phyloP scores from a whole-genome alignment of 2,797 vertebrate species.

The Nannoperca obscura region DNA sequence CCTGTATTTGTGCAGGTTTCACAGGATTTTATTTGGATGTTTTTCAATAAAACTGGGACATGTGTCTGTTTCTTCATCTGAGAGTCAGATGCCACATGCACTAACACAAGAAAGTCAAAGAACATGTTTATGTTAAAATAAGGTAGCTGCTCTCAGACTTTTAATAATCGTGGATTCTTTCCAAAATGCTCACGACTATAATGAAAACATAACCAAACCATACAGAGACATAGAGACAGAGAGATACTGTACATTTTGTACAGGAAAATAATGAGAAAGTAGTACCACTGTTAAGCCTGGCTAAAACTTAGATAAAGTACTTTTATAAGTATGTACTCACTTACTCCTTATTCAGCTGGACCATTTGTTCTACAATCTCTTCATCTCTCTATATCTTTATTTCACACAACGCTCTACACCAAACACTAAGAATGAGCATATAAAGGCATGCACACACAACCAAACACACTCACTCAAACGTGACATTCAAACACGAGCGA shows the following conservation, averaged over 20 bases:
- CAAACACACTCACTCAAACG: slow-evolving; percentile 35
- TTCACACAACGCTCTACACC: background rate
- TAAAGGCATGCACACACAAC: slow-evolving; percentile 27
- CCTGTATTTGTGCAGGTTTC: background rate
- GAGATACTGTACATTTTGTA: background rate
- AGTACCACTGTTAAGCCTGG: background rate
- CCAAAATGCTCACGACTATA: background rate
- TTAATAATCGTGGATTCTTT: background rate
- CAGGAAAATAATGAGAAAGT: background rate
- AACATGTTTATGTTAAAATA: background rate
- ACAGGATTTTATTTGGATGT: background rate
- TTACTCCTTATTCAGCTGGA: background rate
- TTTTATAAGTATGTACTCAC: slow-evolving; percentile 1
- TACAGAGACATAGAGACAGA: background rate
- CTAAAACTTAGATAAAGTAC: background rate
- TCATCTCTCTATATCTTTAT: background rate
- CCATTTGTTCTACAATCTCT: slow-evolving; percentile 1
- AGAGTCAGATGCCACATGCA: background rate
- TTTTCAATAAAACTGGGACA: no score
- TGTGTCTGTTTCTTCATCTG: background rate
- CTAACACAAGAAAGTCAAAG: background rate
- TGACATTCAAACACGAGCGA: slow-evolving; percentile 44
- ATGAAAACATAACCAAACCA: slow-evolving; percentile 11
- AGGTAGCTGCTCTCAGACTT: background rate
- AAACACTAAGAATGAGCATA: slow-evolving; percentile 29